Base-by-base conservation (phyloP, 2,113 vertebrate genomes). In the Casuarius casuarius region DNA sequence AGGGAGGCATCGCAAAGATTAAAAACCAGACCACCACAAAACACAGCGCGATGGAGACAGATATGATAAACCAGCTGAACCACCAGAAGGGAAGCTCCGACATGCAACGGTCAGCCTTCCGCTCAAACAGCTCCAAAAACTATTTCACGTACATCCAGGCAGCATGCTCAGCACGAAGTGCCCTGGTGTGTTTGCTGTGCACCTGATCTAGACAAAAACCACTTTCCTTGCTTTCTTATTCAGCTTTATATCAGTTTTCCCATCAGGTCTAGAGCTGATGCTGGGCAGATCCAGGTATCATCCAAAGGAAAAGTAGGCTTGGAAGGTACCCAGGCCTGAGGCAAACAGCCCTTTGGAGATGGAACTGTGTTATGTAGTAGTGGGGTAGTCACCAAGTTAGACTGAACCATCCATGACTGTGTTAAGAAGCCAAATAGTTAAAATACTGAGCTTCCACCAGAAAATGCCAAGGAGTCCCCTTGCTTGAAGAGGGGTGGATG, bases 1-100 rank as follows among this genome's bases (percentile, higher is more conserved):
- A 85, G 74, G 82, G 59, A 89, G 25, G 67, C 75, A 90, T 7
- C 38, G 13, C 70, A 73, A 87, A 81, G 52, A 58, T 83, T 85
- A 75, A 85, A 62, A 94, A 65, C 25, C 35, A 93, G 73, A 95
- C 54, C 52, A 74, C 56, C 66, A 62, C 91, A 91, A 90, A 92
- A 90, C 23, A 66, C 9, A 38, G 68, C 14, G 40, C 7, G 26
- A 44, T 79, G 35, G 28, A 91, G 77, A 73, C 65, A 84, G 63
- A 93, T 25, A 9, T 28, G 83, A 90, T 87, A 84, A 93, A 29
- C 44, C 86, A 85, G 58, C 29, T 79, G 79, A 93, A 87, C 25
- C 31, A 85, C 42, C 44, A 77, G 8, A 73, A 91, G 13, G 18
- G 82, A 92, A 83, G 59, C 33, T 74, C 5, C 1, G 71, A 67